Evolutionary conservation across 2,113 vertebrate genomes (phyloP).

Genomic region (Oreocharis arfaki): DNA sequence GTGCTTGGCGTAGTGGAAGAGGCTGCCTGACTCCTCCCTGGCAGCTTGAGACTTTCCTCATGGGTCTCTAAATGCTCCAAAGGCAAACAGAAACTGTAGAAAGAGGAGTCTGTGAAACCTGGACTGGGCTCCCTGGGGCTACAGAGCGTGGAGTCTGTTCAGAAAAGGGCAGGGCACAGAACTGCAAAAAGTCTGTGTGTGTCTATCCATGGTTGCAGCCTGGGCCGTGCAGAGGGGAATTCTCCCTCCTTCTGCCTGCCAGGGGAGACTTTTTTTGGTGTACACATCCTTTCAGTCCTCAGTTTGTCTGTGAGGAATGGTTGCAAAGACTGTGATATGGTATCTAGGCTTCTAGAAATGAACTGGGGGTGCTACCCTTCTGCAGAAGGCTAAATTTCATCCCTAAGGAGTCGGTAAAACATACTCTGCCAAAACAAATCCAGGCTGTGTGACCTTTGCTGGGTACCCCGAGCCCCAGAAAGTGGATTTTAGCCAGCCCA

Average conservation of each 20-base stretch:
- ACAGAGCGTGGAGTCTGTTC: neutral
- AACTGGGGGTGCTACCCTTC: neutral
- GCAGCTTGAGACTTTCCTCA: neutral
- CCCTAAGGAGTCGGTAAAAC: neutral
- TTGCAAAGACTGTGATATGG: neutral
- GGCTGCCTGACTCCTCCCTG: neutral
- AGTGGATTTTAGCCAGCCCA: neutral
- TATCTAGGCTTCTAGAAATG: neutral
- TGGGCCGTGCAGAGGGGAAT: neutral
- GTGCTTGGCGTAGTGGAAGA: neutral
- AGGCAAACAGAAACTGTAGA: neutral
- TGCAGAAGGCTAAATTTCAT: neutral
- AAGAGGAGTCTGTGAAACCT: neutral
- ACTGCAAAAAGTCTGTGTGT: neutral
- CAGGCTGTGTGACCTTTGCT: neutral
- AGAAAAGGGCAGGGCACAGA: neutral
- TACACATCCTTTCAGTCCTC: neutral
- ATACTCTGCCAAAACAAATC: neutral
- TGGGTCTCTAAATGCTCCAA: fast-evolving
- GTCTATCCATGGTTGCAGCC: neutral
- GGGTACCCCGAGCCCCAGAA: neutral
- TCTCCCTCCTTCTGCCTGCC: neutral
- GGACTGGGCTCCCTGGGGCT: neutral
- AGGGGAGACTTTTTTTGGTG: neutral
- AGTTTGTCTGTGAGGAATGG: neutral